Evolutionary conservation across 92 coral and sea anemone genomes (phyloP).

Genomic region (Umimayanthus chanpuru): DNA sequence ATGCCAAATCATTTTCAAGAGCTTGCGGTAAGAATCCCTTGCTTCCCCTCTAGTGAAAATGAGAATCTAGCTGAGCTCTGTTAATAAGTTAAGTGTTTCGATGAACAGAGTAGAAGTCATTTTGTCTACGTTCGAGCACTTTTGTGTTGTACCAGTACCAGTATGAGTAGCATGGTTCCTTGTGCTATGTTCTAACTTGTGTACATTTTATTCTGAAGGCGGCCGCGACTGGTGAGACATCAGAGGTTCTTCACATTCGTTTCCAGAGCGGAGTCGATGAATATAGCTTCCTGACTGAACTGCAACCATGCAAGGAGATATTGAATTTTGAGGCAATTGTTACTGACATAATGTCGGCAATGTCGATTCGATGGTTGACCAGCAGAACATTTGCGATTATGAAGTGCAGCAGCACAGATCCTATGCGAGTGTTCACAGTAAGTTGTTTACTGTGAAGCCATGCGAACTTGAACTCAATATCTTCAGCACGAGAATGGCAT

Average conservation of each 20-base stretch:
- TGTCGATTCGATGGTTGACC: slow-evolving; percentile 14
- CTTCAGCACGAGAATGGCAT: slow-evolving; percentile 1
- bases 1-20: too few relatives aligned
- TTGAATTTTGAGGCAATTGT: slow-evolving; percentile 39
- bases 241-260: slow-evolving; percentile 40
- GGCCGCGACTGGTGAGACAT: slow-evolving; percentile 50
- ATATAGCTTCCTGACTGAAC: slow-evolving; percentile 42
- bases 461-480: neutral
- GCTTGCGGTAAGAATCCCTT: neutral
- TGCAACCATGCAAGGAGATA: slow-evolving; percentile 36
- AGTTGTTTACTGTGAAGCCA: neutral
- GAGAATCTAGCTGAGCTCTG: neutral
- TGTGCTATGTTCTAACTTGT: slow-evolving; percentile 37
- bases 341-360: slow-evolving; percentile 1
- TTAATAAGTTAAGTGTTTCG: neutral
- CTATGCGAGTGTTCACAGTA: neutral
- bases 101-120: neutral
- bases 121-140: slow-evolving; percentile 29
- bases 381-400: neutral
- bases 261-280: slow-evolving; percentile 42
- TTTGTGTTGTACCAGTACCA: slow-evolving; percentile 6
- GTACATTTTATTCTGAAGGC: slow-evolving; percentile 47
- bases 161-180: slow-evolving; percentile 20
- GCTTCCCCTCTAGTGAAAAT: neutral
- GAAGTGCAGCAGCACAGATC: slow-evolving; percentile 6